Base-by-base conservation (phyloP, 2,888 invertebrate genomes). In the Drosophila helvetica region DNA sequence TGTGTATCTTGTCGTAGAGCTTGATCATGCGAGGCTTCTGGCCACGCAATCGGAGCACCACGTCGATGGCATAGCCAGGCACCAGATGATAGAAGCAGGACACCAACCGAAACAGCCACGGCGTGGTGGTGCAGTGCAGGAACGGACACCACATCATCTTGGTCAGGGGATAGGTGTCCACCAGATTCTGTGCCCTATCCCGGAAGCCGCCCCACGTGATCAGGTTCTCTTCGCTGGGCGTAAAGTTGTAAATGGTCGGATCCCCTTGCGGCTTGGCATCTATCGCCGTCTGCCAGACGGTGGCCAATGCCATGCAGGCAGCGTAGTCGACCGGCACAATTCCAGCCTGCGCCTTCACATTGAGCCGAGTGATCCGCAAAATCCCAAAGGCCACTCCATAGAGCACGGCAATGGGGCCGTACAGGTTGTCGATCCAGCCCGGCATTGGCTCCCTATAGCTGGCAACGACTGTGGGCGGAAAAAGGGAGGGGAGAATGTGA, bases 1-100 rank as follows among this genome's bases (percentile, higher is more conserved):
- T 96, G 90, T 97, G 95, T 53, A 98, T 94, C 90, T 96, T 96
- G 70, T 93, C 93, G 91, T 97, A 97, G 54, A 96, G 94, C 79
- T 94, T 95, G 75, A 96, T 92, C 93, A 97, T 94, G 2, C 70
- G 71, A 0, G 77, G 72, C 22, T 75, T 76, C 45, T 78, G 71
- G 9, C 90, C 90, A 2, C 56, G 63, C 19, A 90, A 7, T 2
- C 81, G 56, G 18, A 90, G 53, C 1, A 68, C 53, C n/a, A 93
- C 67, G 85, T 96, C 96, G 64, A 94, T 92, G 6, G 94, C 76
- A 74, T 94, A 93, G 1, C 95, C 95, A 1, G 95, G 95, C 60
- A 95, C 78, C 71, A 94, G 92, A 90, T 96, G 96, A 79, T 94
- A 93, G 30, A 95, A 90, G 76, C 94, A 93, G 67, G 93, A 91